A percentile compares a stretch with the other conserved stretches of the same genome.
Conservation (phyloP, 2,888 invertebrate genomes). For the Nymphalis urticae region DNA sequence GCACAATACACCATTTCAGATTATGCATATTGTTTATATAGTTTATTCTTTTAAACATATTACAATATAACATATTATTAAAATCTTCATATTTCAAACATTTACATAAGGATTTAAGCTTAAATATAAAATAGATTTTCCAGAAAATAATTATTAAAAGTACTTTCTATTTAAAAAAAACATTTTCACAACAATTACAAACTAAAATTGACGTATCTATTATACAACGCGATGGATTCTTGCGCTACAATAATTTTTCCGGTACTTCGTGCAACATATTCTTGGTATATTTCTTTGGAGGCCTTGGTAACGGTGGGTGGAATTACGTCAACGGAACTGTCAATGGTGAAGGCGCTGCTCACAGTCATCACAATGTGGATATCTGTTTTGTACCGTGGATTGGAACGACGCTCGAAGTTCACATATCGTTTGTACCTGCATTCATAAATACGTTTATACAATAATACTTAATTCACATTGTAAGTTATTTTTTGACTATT, state of each 20-base stretch:
- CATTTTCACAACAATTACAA: conserved; percentile 27
- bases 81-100: too few relatives aligned
- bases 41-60: too few relatives aligned
- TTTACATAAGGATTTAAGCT: too few relatives aligned
- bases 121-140: too few relatives aligned
- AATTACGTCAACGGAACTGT: conserved; percentile 83
- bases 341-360: conserved; percentile 84
- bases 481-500: too few relatives aligned
- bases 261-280: conserved; percentile 82
- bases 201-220: conserved; percentile 64
- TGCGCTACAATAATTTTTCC: conserved; percentile 73
- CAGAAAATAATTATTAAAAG: too few relatives aligned
- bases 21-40: too few relatives aligned
- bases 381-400: conserved; percentile 71
- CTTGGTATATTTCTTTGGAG: conserved; percentile 85
- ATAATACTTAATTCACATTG: too few relatives aligned
- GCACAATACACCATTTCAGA: too few relatives aligned
- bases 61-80: too few relatives aligned
- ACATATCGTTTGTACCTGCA: conserved; percentile 83
- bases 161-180: too few relatives aligned
- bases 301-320: conserved; percentile 84
- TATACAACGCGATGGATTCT: conserved; percentile 55
- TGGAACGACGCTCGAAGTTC: conserved; percentile 84
- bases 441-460: neutral
- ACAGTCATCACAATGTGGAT: conserved; percentile 82